Base-by-base conservation (phyloP, 2,888 invertebrate genomes). In the Campaea margaritaria region DNA sequence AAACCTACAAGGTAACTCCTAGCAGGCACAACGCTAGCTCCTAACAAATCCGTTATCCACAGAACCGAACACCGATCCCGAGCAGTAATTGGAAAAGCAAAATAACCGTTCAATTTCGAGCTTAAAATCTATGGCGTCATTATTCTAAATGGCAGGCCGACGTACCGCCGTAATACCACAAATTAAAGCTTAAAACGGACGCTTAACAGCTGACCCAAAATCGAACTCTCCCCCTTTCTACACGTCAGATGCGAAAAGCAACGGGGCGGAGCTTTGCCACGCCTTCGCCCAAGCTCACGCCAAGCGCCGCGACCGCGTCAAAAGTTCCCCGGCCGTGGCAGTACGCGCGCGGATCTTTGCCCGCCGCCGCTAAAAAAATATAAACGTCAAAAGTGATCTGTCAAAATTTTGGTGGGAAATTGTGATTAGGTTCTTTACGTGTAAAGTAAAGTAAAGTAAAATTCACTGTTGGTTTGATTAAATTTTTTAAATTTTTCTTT, bases 131-230 rank as follows among this genome's bases (percentile, higher is more conserved):
- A 85, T 83, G 77, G 79, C 82, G 82, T 85, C 89, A 87, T 91
- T 91, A 90, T 87, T 89, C 84, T 85, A 88, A 90, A 91, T 83
- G 86, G 86, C 81, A 81, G 82, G 81, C 76, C 79, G 80, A 83
- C 82, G 86, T 81, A 78, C 77, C 81, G 81, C 86, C 82, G 51
- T 90, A 89, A 91, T 89, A 85, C 91, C 91, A 91, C 91, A 91
- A 91, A 91, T 91, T 91, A 91, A 91, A 91, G 91, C 91, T 91
- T 91, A 91, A 91, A 91, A 85, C 88, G 91, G 87, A 81, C 87
- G 90, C 86, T 91, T 91, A 91, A 90, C 91, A 90, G 89, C 91
- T 91, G 91, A 91, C 91, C 91, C 91, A 91, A 87, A 89, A 91
- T 89, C 89, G 89, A 89, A 85, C 69, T 65, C 50, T 51, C 63